Evolutionary conservation across 1,140 invertebrate genomes (phyloP).

Genomic region (Agrypnia vestita): DNA sequence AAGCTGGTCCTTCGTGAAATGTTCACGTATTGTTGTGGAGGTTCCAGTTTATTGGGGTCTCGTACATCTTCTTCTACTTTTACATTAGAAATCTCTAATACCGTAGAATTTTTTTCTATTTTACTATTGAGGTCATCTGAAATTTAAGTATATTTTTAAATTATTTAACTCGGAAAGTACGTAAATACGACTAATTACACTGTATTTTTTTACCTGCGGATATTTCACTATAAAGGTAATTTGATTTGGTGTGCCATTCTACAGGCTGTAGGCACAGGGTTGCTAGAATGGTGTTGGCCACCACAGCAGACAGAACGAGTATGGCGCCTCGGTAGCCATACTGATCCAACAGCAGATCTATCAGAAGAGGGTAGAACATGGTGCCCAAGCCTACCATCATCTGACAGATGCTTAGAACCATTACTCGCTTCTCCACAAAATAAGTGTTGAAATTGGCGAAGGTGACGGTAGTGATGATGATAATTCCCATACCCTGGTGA

Average conservation of each 20-base stretch:
- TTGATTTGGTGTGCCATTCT: slow-evolving; percentile 67
- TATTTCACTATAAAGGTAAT: neutral
- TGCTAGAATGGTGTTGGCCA: slow-evolving; percentile 77
- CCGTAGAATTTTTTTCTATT: neutral
- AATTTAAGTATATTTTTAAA: neutral
- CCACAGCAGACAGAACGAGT: slow-evolving; percentile 74
- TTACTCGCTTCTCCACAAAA: slow-evolving; percentile 74
- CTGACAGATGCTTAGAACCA: slow-evolving; percentile 76
- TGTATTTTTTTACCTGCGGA: neutral
- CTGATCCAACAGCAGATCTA: slow-evolving; percentile 70
- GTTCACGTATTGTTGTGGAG: neutral
- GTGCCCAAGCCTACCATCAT: slow-evolving; percentile 73
- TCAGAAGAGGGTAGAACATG: slow-evolving; percentile 74
- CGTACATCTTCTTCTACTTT: neutral
- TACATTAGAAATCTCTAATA: neutral
- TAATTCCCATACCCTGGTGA: slow-evolving; percentile 3
- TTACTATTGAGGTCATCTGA: neutral
- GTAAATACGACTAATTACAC: neutral
- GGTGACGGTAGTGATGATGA: slow-evolving; percentile 55
- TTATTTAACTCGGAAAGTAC: neutral
- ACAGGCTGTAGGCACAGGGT: slow-evolving; percentile 78
- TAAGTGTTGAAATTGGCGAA: slow-evolving; percentile 76
- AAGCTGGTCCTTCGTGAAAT: slow-evolving; percentile 1
- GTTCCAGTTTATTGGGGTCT: neutral
- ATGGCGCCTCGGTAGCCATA: slow-evolving; percentile 79